phyloP scores from a whole-genome alignment of 30 jellyfish, hydroid and myxozoan genomes.

The Euphysa ruthae region DNA sequence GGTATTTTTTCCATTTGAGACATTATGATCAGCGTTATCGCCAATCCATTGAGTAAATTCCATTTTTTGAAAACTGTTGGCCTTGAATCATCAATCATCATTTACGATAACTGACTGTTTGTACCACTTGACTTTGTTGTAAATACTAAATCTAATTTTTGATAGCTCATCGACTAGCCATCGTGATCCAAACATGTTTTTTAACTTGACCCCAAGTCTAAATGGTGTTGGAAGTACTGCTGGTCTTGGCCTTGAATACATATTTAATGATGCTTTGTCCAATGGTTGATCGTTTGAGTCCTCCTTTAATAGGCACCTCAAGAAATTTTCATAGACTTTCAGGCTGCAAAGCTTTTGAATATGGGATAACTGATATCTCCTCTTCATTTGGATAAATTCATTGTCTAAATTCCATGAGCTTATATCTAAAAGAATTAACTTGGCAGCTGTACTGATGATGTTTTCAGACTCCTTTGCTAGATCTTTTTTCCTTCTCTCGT shows the following conservation, averaged over 20 bases:
- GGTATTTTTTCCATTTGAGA: conserved; percentile 29
- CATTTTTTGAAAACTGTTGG: not conserved
- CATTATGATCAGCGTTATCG: conserved; percentile 31
- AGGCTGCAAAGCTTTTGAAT: conserved; percentile 2
- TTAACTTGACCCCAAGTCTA: conserved; percentile 26
- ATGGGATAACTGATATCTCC: not conserved
- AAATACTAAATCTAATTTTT: conserved; percentile 18
- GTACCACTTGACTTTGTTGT: conserved; percentile 32
- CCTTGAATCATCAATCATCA: not conserved
- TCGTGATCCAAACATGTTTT: conserved; percentile 24
- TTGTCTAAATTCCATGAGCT: not conserved
- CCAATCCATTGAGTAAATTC: conserved; percentile 24
- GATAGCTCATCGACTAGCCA: conserved; percentile 19
- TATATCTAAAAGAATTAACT: not conserved
- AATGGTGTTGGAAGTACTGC: conserved; percentile 27
- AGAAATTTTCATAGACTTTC: not conserved
- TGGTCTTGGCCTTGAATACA: too few species aligned
- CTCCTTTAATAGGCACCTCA: conserved; percentile 1
- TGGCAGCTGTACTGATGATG: not conserved
- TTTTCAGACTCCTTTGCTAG: conserved; percentile 6
- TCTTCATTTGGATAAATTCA: not conserved
- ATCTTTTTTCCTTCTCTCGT: not conserved
- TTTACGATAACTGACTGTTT: conserved; percentile 15
- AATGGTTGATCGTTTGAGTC: not conserved
- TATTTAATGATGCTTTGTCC: not conserved